Percentiles rank a stretch among this genome's conserved stretches.
These are phyloP conservation scores for Gouania willdenowi DNA, from an alignment of 2,797 vertebrate species.

Conservation along the genomic window DNA sequence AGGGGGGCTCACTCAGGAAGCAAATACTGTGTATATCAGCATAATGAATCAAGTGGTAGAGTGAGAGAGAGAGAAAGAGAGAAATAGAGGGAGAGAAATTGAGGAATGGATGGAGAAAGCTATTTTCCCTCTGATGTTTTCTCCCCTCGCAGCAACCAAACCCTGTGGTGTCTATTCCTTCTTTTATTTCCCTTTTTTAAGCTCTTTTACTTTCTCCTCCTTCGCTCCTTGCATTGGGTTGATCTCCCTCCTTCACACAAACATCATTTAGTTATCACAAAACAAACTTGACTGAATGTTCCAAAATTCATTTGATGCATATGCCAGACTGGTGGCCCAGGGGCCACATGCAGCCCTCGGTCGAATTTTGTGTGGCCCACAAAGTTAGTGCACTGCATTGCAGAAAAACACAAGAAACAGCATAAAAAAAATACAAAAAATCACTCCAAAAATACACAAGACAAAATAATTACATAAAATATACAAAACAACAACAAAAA, in stretches of 20 bases:
- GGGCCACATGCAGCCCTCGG: too few relatives aligned
- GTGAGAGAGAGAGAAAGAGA: constrained; percentile 29
- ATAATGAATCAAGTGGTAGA: constrained; percentile 81
- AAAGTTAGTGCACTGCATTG: too few relatives aligned
- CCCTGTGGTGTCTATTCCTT: constrained; percentile 67
- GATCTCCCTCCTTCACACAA: constrained; percentile 23
- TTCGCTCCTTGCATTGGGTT: too few relatives aligned
- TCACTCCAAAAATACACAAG: too few relatives aligned
- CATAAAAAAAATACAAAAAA: too few relatives aligned
- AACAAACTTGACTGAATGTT: constrained; percentile 6
- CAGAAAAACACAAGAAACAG: too few relatives aligned
- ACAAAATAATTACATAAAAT: too few relatives aligned
- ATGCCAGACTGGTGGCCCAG: too few relatives aligned
- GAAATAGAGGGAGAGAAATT: constrained; percentile 19
- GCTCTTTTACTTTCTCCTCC: constrained; percentile 15
- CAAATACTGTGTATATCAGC: constrained; percentile 83
- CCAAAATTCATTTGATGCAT: not conserved
- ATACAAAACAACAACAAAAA: too few relatives aligned
- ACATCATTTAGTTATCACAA: not conserved
- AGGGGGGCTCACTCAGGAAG: constrained; percentile 75
- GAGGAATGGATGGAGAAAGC: constrained; percentile 59
- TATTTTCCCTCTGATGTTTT: constrained; percentile 70
- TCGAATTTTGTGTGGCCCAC: too few relatives aligned
- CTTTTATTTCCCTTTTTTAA: constrained; percentile 15
- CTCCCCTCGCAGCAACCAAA: constrained; percentile 62